phyloP scores from a whole-genome alignment of 2,113 vertebrate genomes.

The Scomber colias region DNA sequence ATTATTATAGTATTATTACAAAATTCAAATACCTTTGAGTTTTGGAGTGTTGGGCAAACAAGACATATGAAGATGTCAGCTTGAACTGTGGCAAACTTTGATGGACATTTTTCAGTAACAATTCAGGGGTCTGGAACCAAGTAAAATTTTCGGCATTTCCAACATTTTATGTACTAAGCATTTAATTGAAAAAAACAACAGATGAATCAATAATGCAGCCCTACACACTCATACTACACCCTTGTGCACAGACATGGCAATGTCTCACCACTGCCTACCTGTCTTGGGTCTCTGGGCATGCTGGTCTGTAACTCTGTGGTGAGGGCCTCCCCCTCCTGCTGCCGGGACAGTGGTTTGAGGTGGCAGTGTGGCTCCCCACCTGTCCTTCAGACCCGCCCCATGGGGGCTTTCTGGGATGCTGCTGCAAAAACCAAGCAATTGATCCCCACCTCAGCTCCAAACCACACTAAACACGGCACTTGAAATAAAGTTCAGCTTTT shows the following conservation, averaged over 20 bases:
- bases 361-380: slow-evolving; percentile 74
- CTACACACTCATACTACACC: not conserved
- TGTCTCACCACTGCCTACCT: slow-evolving; percentile 54
- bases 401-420: slow-evolving; percentile 75
- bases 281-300: slow-evolving; percentile 35
- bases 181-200: not conserved
- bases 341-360: slow-evolving; percentile 77
- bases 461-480: slow-evolving; percentile 80
- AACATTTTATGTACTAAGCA: too few relatives aligned
- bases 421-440: slow-evolving; percentile 76
- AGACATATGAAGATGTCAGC: not conserved
- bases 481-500: slow-evolving; percentile 81
- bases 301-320: slow-evolving; percentile 54
- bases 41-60: not conserved
- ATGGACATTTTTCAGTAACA: not conserved
- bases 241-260: slow-evolving; percentile 10
- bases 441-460: slow-evolving; percentile 74
- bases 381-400: slow-evolving; percentile 70
- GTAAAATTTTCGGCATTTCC: not conserved
- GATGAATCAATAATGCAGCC: not conserved
- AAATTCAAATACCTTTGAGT: too few relatives aligned
- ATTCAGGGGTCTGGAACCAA: not conserved
- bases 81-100: too few relatives aligned
- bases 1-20: too few relatives aligned
- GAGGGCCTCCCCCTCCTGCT: slow-evolving; percentile 24